Percentiles rank a stretch among this genome's conserved stretches.
Evolutionary conservation across 2,888 invertebrate genomes (phyloP).

Genomic region (Drosophila robusta): DNA sequence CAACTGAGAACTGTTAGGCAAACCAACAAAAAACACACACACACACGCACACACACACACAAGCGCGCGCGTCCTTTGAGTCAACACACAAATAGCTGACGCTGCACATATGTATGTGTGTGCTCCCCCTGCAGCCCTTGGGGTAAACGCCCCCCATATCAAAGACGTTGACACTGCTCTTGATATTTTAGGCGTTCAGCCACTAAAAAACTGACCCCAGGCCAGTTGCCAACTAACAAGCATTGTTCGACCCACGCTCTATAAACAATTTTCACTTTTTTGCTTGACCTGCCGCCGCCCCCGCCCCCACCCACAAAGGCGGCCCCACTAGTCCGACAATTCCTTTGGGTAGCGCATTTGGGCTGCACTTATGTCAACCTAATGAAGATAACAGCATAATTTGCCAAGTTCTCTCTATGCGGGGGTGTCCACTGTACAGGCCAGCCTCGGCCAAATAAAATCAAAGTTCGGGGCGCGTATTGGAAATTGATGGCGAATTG

Average conservation of each 20-base stretch:
- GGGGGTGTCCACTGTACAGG: constrained; percentile 4
- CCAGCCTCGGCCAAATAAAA: constrained; percentile 40
- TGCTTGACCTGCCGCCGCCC: constrained; percentile 25
- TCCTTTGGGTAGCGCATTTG: constrained; percentile 79
- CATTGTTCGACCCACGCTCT: constrained; percentile 56
- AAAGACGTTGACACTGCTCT: constrained; percentile 58
- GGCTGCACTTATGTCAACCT: constrained; percentile 78
- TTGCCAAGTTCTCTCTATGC: constrained; percentile 56
- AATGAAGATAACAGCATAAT: constrained; percentile 82
- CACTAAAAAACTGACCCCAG: constrained; percentile 18
- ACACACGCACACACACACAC: constrained; percentile 4
- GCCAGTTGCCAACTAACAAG: constrained; percentile 7
- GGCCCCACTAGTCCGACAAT: constrained; percentile 34
- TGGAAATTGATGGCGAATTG: constrained; percentile 65
- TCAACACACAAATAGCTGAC: constrained; percentile 71
- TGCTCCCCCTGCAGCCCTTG: constrained; percentile 16
- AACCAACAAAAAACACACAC: constrained; percentile 19
- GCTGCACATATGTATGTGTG: constrained; percentile 67
- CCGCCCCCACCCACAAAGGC: background rate
- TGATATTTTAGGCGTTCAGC: constrained; percentile 77
- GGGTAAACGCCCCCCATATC: constrained; percentile 67
- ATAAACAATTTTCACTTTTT: constrained; percentile 77
- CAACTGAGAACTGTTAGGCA: constrained; percentile 37
- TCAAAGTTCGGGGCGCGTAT: constrained; percentile 71
- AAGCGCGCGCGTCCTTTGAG: constrained; percentile 49